Conservation (phyloP, 2,113 vertebrate genomes). For the Notiomystis cincta region DNA sequence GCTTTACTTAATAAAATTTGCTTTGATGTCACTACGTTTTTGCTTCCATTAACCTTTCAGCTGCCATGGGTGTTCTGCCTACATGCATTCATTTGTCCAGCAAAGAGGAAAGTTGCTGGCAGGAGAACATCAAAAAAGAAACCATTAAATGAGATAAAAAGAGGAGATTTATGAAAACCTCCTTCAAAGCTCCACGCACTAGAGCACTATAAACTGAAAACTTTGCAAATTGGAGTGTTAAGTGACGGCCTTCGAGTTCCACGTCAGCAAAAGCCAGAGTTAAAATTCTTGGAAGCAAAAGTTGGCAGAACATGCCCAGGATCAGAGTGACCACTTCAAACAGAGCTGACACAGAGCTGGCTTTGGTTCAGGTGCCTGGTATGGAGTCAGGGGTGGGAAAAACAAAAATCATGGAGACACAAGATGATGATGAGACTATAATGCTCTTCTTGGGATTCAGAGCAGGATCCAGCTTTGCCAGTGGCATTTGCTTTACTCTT, state of each 20-base stretch:
- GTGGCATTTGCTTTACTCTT: neutral
- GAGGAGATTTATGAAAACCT: conserved; percentile 38
- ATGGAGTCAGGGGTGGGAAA: neutral
- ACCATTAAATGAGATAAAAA: neutral
- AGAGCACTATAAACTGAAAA: neutral
- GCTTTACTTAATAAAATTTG: conserved; percentile 25
- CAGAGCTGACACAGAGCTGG: accelerated
- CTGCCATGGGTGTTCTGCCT: neutral
- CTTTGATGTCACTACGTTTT: conserved; percentile 41
- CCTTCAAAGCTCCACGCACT: neutral
- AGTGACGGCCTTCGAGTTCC: neutral
- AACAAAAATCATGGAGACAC: neutral
- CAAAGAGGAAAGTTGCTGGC: conserved; percentile 55
- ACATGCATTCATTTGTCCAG: neutral
- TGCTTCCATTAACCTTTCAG: conserved; percentile 52
- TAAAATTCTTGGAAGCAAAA: neutral
- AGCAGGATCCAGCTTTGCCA: neutral
- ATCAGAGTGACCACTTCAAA: neutral
- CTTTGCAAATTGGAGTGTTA: neutral
- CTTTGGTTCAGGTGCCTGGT: neutral
- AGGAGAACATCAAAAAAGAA: conserved; percentile 29
- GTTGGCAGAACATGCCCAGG: neutral
- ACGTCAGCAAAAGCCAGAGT: neutral
- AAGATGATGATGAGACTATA: neutral
- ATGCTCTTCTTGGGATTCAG: neutral